Evolutionary conservation across 2,888 invertebrate species (phyloP), one percentile per base, ranked within the genome.

Genomic region (Drosophila pseudotalamancana): DNA sequence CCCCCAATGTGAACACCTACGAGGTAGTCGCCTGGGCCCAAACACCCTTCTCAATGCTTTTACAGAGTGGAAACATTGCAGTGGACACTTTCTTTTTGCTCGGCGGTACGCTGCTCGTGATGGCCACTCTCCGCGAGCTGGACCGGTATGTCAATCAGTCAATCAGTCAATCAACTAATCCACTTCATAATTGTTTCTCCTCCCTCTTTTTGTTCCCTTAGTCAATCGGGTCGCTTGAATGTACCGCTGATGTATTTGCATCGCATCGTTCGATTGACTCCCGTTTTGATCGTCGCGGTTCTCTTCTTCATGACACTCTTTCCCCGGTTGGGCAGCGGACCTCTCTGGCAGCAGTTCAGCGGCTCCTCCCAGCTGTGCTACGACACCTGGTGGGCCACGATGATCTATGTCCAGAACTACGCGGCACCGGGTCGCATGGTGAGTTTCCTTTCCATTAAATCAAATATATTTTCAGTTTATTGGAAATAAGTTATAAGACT

Each of bases 11-110:
- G 5, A 87, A 80, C 35, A 21, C 16, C 8, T 39, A 19, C 8
- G 46, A 62, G 16, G 46, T 61, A 8, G 4, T 50, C n/a, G 49
- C 46, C 39, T 84, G 88, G 88, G 43, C 62, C 0, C 56, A 50
- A 23, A 72, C 72, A 4, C 66, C 71, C 3, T 85, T 57, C 40
- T 70, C 82, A 9, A 85, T 85, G 79, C 6, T 87, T 0, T 16
- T 88, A 1, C 43, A 92, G 21, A 76, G 79, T 87, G 93, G 90
- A 79, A 29, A 91, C 0, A 88, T 92, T 9, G 91, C 93, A 0
- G 94, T 94, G 1, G 94, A 94, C 60, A 93, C 94, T 0, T 94
- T 94, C 79, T 93, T 94, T 66, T 71, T 93, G 25, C 72, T 94
- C 18, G 93, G 93, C 71, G 94, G 94, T 3, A 85, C 94, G 21